phyloP scores from a whole-genome alignment of 2,113 vertebrate species.

The Callorhinus ursinus region DNA sequence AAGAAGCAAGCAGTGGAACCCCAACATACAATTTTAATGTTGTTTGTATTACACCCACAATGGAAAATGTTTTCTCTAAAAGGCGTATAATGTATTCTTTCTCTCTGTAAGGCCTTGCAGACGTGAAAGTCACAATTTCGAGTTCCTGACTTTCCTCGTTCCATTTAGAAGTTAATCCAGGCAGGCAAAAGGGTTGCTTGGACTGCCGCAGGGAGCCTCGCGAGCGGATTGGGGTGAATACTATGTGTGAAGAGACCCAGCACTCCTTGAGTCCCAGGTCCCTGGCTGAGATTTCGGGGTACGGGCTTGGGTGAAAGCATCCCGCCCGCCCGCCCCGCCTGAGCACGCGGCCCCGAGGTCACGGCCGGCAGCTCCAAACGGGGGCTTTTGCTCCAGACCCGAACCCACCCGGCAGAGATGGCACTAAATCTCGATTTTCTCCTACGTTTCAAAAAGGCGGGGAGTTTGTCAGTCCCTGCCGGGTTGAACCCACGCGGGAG shows the following conservation, averaged over 20 bases:
- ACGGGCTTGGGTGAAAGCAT: rapidly evolving
- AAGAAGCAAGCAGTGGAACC: not conserved
- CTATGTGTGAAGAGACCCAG: not conserved
- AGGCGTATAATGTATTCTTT: not conserved
- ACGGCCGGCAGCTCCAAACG: not conserved
- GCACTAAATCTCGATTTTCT: not conserved
- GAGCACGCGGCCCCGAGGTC: rapidly evolving
- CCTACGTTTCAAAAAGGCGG: not conserved
- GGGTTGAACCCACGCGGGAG: not conserved
- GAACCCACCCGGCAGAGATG: too few species aligned
- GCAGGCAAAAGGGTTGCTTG: not conserved
- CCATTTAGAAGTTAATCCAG: not conserved
- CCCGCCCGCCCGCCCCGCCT: rapidly evolving
- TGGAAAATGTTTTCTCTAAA: not conserved
- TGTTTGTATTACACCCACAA: not conserved
- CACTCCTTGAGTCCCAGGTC: not conserved
- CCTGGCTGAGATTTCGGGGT: rapidly evolving
- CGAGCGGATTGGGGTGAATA: rapidly evolving
- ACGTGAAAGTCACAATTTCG: rapidly evolving
- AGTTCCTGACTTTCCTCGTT: not conserved
- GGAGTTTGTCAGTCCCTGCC: not conserved
- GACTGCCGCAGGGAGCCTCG: rapidly evolving
- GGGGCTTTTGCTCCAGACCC: not conserved
- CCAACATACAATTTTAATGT: not conserved
- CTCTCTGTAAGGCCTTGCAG: not conserved